Evolutionary conservation across 2,113 vertebrate genomes (phyloP).

Genomic region (Chinchilla lanigera): DNA sequence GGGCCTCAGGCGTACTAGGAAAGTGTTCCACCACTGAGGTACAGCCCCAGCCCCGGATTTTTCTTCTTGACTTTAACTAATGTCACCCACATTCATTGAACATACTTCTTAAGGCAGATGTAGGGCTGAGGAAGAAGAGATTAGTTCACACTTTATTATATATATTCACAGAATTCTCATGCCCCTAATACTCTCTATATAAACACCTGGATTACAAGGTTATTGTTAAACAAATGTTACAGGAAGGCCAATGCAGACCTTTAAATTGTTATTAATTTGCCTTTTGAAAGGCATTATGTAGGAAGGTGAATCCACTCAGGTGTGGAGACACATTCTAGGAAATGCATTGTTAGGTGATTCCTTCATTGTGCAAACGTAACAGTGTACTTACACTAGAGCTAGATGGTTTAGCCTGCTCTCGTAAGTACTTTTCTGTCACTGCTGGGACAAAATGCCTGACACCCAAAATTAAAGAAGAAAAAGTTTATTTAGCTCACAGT

Average conservation of each 20-base stretch:
- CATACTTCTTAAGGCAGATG: background rate
- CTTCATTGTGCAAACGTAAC: background rate
- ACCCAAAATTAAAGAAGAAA: no score
- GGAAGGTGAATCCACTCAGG: background rate
- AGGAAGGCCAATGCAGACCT: background rate
- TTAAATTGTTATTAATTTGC: background rate
- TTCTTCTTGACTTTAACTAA: background rate
- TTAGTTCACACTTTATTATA: background rate
- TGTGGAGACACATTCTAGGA: background rate
- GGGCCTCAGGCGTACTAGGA: background rate
- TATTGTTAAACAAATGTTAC: background rate
- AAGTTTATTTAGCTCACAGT: no score
- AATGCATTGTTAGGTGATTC: background rate
- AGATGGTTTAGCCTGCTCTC: background rate
- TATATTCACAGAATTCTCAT: background rate
- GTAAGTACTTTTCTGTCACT: no score
- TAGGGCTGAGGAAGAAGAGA: background rate
- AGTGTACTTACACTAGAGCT: background rate
- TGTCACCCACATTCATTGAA: background rate
- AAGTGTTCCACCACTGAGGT: background rate
- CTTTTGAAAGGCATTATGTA: background rate
- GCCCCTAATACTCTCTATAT: background rate
- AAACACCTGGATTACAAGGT: background rate
- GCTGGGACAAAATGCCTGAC: no score
- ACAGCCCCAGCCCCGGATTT: background rate